A percentile compares a stretch with the other conserved stretches of the same genome.
phyloP scores from a whole-genome alignment of 2,113 vertebrate genomes.

The Morone chrysops region DNA sequence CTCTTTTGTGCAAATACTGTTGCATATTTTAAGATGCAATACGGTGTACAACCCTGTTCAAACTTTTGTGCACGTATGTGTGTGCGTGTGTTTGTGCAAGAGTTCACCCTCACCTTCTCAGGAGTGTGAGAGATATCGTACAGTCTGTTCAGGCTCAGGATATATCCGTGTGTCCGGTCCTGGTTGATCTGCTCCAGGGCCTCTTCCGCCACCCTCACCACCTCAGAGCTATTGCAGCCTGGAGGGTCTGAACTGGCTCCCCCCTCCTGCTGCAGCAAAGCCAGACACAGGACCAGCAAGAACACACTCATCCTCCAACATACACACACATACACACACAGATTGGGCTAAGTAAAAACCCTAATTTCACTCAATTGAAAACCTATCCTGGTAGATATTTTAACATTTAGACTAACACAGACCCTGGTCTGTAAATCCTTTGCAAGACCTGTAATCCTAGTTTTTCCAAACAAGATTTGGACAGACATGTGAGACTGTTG shows the following conservation, averaged over 20 bases:
- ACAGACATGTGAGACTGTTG: slow-evolving; percentile 6
- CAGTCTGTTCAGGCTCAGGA: slow-evolving; percentile 72
- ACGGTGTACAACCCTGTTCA: not conserved
- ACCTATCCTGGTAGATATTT: not conserved
- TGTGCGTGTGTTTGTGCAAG: not conserved
- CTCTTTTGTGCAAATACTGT: not conserved
- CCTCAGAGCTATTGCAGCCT: slow-evolving; percentile 58
- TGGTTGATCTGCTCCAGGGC: slow-evolving; percentile 72
- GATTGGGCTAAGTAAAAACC: not conserved
- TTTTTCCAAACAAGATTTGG: slow-evolving; percentile 21
- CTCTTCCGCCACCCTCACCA: slow-evolving; percentile 61
- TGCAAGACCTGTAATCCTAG: slow-evolving; percentile 6
- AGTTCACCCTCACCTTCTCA: slow-evolving; percentile 40
- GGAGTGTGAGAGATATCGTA: slow-evolving; percentile 59
- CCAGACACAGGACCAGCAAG: slow-evolving; percentile 62
- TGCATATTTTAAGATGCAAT: not conserved
- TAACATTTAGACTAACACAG: slow-evolving; percentile 10
- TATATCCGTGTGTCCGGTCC: slow-evolving; percentile 64
- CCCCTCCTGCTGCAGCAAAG: slow-evolving; percentile 57
- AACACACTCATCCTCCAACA: slow-evolving; percentile 58
- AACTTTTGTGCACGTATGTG: not conserved
- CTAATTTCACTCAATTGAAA: not conserved
- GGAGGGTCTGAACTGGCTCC: slow-evolving; percentile 21
- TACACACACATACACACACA: not conserved
- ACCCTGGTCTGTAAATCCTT: slow-evolving; percentile 19